Conservation (phyloP, 2,888 invertebrate species). For the Lingula anatina region DNA sequence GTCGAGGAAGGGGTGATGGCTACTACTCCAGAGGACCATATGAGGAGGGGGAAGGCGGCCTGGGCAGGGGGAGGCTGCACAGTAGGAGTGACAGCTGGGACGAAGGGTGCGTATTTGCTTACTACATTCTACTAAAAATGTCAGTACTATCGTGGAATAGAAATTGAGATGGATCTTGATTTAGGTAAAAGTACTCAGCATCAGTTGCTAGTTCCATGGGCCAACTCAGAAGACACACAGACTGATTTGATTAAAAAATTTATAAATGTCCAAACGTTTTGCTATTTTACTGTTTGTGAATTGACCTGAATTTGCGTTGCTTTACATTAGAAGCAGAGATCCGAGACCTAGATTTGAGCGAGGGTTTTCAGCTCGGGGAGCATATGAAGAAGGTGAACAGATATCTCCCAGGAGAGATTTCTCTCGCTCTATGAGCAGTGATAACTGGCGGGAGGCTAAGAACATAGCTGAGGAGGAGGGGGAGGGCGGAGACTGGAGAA, state of each 20-base stretch:
- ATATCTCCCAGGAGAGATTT: conserved; percentile 27
- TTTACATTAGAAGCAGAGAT: background rate
- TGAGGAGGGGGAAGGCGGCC: conserved; percentile 40
- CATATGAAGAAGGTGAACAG: background rate
- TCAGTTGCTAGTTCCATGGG: too few species aligned
- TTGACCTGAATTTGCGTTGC: too few species aligned
- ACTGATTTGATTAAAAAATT: too few species aligned
- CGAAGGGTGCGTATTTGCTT: conserved; percentile 39
- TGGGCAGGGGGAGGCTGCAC: conserved; percentile 24
- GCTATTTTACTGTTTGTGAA: too few species aligned
- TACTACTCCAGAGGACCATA: conserved; percentile 40
- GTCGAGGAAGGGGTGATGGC: conserved; percentile 49
- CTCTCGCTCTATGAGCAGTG: conserved; percentile 39
- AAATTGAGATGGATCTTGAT: too few species aligned
- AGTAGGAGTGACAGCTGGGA: conserved; percentile 48
- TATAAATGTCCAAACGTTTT: too few species aligned
- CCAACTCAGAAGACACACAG: too few species aligned
- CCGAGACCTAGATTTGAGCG: conserved; percentile 20
- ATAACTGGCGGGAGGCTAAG: conserved; percentile 44
- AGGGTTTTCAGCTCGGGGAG: conserved; percentile 12
- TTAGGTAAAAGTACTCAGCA: too few species aligned
- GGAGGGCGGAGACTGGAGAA: conserved; percentile 57
- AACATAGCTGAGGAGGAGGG: conserved; percentile 32
- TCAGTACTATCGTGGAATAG: too few species aligned
- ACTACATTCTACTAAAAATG: too few species aligned